These are phyloP conservation scores for Dendrolimus pini DNA, from an alignment of 2,888 invertebrate genomes.

Conservation along the genomic window DNA sequence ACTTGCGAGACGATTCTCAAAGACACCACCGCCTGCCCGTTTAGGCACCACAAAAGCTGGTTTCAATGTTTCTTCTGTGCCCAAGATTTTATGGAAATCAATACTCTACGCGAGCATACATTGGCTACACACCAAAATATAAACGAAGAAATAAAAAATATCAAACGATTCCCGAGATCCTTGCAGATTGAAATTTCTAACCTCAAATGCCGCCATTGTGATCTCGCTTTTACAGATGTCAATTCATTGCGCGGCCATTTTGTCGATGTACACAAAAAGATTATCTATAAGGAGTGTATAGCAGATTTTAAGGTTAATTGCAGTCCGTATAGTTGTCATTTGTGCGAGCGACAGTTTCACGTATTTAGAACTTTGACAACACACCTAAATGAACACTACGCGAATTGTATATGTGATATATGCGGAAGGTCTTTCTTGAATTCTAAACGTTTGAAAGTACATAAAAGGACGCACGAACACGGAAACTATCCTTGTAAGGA, in stretches of 20 bases:
- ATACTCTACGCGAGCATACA: slow-evolving; percentile 39
- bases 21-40: slow-evolving; percentile 59
- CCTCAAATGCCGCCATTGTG: slow-evolving; percentile 48
- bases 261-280: slow-evolving; percentile 36
- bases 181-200: slow-evolving; percentile 60
- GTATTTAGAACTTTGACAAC: slow-evolving; percentile 56
- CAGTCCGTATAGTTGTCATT: slow-evolving; percentile 50
- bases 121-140: slow-evolving; percentile 32
- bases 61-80: slow-evolving; percentile 63
- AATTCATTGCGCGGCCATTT: slow-evolving; percentile 45
- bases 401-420: slow-evolving; percentile 65
- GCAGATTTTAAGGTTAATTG: slow-evolving; percentile 56
- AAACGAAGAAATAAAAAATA: slow-evolving; percentile 42
- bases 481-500: slow-evolving; percentile 47
- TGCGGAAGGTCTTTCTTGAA: slow-evolving; percentile 71
- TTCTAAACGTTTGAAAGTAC: slow-evolving; percentile 63
- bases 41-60: slow-evolving; percentile 62
- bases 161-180: slow-evolving; percentile 56
- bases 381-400: slow-evolving; percentile 69
- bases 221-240: slow-evolving; percentile 42
- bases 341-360: slow-evolving; percentile 50
- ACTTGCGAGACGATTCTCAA: slow-evolving; percentile 46
- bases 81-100: slow-evolving; percentile 52
- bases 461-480: slow-evolving; percentile 63
- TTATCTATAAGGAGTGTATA: slow-evolving; percentile 56